These are phyloP conservation scores for Lacanobia oleracea DNA, from an alignment of 2,888 invertebrate genomes.

Conservation along the genomic window DNA sequence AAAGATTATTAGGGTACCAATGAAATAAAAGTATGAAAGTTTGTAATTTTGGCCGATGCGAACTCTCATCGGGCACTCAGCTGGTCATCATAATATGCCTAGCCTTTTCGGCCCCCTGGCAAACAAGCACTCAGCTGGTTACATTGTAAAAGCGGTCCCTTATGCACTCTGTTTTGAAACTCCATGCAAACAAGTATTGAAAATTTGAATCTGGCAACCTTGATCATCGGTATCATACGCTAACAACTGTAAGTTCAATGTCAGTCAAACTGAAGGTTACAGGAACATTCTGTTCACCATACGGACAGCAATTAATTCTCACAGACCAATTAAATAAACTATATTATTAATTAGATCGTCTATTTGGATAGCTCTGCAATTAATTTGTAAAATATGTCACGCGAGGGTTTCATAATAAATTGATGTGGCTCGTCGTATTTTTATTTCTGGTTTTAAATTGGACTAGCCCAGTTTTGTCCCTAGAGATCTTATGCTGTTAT, in stretches of 20 bases:
- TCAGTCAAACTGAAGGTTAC: conserved; percentile 40
- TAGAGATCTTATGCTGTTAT: not conserved
- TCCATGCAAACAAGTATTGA: not conserved
- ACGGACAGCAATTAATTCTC: conserved; percentile 15
- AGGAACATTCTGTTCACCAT: conserved; percentile 24
- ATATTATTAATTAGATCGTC: conserved; percentile 33
- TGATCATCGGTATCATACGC: conserved; percentile 32
- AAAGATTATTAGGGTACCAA: too few species aligned
- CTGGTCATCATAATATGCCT: not conserved
- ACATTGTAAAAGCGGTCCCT: not conserved
- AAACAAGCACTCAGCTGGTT: too few species aligned
- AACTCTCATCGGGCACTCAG: not conserved
- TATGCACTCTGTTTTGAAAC: not conserved
- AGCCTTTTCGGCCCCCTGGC: too few species aligned
- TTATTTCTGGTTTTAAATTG: not conserved
- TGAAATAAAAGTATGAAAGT: too few species aligned
- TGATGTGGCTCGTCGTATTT: not conserved
- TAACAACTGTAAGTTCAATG: conserved; percentile 42
- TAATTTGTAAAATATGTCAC: conserved; percentile 31
- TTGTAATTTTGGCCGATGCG: not conserved
- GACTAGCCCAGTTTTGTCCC: not conserved
- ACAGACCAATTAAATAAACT: conserved; percentile 33
- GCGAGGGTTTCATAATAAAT: conserved; percentile 13
- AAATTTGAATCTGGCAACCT: conserved; percentile 18
- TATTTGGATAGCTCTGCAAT: conserved; percentile 23